A percentile compares a stretch with the other conserved stretches of the same genome.
Evolutionary conservation across 2,797 vertebrate species (phyloP).

Genomic region (Lacerta bilineata): DNA sequence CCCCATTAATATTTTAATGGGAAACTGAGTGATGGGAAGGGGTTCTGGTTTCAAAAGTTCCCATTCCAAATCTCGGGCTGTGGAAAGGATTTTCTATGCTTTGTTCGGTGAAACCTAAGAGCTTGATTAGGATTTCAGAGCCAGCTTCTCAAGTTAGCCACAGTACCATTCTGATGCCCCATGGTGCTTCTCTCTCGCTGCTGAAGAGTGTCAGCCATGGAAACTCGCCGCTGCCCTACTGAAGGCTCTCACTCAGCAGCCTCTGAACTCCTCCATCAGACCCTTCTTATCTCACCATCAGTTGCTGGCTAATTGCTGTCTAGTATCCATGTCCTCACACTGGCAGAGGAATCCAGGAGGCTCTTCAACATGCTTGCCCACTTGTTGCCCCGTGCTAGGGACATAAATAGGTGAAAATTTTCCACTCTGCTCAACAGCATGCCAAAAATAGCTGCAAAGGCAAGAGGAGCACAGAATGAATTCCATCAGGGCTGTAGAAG

Average conservation of each 20-base stretch:
- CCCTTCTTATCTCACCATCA: conserved; percentile 4
- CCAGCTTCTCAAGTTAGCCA: conserved; percentile 28
- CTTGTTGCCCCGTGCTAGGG: not conserved
- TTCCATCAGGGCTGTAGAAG: not conserved
- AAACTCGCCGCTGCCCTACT: not conserved
- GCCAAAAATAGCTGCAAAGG: conserved; percentile 23
- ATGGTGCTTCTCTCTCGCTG: not conserved
- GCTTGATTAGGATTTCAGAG: conserved; percentile 37
- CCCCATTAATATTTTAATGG: conserved; percentile 61
- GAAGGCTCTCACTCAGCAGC: not conserved
- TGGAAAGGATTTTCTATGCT: conserved; percentile 32
- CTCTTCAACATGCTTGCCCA: not conserved
- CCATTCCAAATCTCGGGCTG: conserved; percentile 27
- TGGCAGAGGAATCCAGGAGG: not conserved
- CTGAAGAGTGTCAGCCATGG: not conserved
- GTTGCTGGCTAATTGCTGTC: conserved; percentile 12
- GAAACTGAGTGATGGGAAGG: conserved; percentile 55
- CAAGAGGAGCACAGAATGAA: not conserved
- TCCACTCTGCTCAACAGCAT: conserved; percentile 24
- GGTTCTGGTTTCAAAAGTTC: conserved; percentile 53
- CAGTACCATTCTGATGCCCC: not conserved
- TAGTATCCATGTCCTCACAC: conserved; percentile 2
- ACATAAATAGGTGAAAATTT: not conserved
- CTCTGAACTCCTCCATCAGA: not conserved
- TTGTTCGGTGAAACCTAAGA: conserved; percentile 47